Evolutionary conservation across 2,797 vertebrate genomes (phyloP), one percentile per base, ranked within the genome.

Genomic region (Sebastes cheni): DNA sequence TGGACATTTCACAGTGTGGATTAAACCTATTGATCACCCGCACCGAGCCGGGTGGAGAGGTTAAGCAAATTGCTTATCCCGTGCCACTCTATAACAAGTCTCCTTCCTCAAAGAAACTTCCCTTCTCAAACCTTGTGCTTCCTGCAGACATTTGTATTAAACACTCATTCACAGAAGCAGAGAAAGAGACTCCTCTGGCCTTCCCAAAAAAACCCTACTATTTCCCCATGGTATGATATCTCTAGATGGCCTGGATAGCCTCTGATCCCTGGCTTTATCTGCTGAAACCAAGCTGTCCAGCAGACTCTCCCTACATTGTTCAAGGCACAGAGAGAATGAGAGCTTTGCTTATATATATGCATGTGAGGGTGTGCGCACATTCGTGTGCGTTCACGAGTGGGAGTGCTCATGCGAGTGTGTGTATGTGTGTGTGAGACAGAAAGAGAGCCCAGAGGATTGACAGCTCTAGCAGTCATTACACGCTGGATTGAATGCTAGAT

Each of bases 401-500:
- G 56, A 67, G 83, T 34, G 72, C 54, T 77, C 36, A 32, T 71
- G 75, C 7, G 68, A 27, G 46, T 69, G 61, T 80, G 80, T 32
- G 30, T 64, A 2, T 39, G 42, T 46, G 42, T 46, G 30, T 64
- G 32, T 11, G 86, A 91, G 89, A 93, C 96, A 95, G 96, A 96
- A 96, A 94, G 96, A 96, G 96, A 97, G 96, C 96, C 96, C 69
- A 93, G 95, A 97, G 97, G 97, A 99, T 97, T 99, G 98, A 99
- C 98, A 99, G 97, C 96, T 96, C 96, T 95, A 95, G 97, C 97
- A 98, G 98, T 98, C 98, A 99, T 99, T 99, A 99, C 98, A 99
- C 97, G 98, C 97, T 98, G 98, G 97, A 99, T 99, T 99, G 98
- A 99, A 99, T 99, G 97, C 97, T 98, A 99, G 98, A 99, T 99